phyloP scores from a whole-genome alignment of 2,888 invertebrate species.

The Phoronis australis region DNA sequence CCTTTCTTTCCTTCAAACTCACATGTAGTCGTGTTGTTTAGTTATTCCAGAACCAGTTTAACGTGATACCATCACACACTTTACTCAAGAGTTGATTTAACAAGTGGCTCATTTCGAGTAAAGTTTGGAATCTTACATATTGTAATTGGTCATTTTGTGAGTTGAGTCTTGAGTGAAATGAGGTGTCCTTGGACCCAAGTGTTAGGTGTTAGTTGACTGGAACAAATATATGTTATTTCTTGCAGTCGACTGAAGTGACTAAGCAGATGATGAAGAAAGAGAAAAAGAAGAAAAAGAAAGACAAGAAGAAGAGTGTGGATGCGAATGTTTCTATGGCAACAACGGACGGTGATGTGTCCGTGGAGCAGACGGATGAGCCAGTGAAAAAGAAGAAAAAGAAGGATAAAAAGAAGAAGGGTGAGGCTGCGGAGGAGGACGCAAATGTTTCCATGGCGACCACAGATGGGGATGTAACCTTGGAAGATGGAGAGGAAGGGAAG shows the following conservation, averaged over 20 bases:
- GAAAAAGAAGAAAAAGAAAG: constrained; percentile 39
- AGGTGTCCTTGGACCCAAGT: too few species aligned
- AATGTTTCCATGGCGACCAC: background rate
- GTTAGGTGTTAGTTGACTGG: too few species aligned
- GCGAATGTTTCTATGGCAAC: constrained; percentile 6
- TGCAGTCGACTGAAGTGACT: constrained; percentile 30
- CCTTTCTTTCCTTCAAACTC: too few species aligned
- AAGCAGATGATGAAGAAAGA: constrained; percentile 34
- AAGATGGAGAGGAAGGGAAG: too few species aligned
- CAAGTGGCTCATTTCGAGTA: background rate
- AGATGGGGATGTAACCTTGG: too few species aligned
- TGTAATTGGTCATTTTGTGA: too few species aligned
- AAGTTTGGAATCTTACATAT: too few species aligned
- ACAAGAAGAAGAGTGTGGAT: constrained; percentile 9
- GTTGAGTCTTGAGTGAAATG: too few species aligned
- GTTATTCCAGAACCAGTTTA: too few species aligned
- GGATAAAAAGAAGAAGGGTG: too few species aligned
- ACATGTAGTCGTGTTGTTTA: too few species aligned
- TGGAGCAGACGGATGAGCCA: constrained; percentile 13
- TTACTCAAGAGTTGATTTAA: background rate
- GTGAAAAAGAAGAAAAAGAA: constrained; percentile 29
- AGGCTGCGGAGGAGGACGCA: constrained; percentile 11
- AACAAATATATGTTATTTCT: constrained; percentile 1
- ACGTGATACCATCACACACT: too few species aligned
- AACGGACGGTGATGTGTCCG: constrained; percentile 7